These are phyloP conservation scores for Drosophila repleta DNA, from an alignment of 1,140 invertebrate genomes.

Conservation along the genomic window DNA sequence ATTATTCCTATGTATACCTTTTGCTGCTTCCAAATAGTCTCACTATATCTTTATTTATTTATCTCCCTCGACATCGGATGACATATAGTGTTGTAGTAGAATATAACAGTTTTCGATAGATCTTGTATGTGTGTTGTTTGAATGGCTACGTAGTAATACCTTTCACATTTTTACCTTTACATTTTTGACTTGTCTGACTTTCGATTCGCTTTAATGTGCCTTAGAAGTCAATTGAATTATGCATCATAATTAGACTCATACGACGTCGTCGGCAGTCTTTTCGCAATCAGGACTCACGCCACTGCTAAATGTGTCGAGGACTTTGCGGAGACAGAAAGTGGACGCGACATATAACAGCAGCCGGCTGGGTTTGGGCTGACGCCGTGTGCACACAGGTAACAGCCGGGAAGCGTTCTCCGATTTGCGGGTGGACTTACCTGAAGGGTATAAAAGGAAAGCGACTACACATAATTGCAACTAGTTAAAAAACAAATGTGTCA, in stretches of 20 bases:
- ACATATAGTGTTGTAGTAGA: no score
- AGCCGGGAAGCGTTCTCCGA: constrained; percentile 31
- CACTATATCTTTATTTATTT: no score
- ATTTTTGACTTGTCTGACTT: neutral
- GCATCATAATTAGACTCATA: constrained; percentile 40
- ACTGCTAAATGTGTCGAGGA: constrained; percentile 26
- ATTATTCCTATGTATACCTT: no score
- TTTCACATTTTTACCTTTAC: neutral
- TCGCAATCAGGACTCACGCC: constrained; percentile 63
- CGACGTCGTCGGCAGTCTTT: constrained; percentile 19
- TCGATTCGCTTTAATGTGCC: constrained; percentile 1
- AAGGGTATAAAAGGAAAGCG: constrained; percentile 60
- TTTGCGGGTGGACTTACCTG: constrained; percentile 47
- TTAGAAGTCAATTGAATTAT: constrained; percentile 38
- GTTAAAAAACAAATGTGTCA: constrained; percentile 63
- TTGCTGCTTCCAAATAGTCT: no score
- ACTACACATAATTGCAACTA: constrained; percentile 35
- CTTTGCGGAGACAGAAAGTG: constrained; percentile 19
- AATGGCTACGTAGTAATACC: no score
- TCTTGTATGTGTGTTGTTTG: no score
- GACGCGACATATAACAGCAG: constrained; percentile 24
- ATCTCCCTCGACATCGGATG: no score
- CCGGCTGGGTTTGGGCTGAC: constrained; percentile 28
- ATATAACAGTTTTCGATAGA: no score
- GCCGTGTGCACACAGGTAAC: constrained; percentile 41